These are phyloP conservation scores for Brachylomia viminalis DNA, from an alignment of 2,888 invertebrate species.

Conservation along the genomic window DNA sequence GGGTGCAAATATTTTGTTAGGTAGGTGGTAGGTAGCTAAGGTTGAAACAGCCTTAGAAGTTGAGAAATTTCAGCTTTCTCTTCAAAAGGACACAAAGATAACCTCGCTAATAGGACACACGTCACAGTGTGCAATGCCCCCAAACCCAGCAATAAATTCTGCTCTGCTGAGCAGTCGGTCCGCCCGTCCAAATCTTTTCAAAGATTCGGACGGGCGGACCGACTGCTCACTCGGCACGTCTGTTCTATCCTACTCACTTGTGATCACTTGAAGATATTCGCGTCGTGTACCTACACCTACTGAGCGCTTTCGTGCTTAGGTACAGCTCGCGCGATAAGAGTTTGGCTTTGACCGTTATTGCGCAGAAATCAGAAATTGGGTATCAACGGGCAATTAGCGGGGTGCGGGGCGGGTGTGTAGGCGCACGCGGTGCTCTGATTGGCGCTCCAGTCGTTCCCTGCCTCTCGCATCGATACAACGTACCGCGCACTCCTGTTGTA, in stretches of 20 bases:
- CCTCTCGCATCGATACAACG: too few relatives aligned
- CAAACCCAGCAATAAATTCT: slow-evolving; percentile 55
- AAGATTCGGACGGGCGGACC: slow-evolving; percentile 28
- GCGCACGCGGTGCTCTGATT: too few relatives aligned
- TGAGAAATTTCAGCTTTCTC: too few relatives aligned
- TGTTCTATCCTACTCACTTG: slow-evolving; percentile 32
- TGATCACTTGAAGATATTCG: slow-evolving; percentile 48
- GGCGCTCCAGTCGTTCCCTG: too few relatives aligned
- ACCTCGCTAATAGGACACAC: slow-evolving; percentile 14
- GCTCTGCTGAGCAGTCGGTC: slow-evolving; percentile 41
- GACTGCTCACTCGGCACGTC: slow-evolving; percentile 39
- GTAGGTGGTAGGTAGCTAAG: background rate
- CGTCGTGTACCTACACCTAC: too few relatives aligned
- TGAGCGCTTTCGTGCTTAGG: too few relatives aligned
- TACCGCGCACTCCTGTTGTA: too few relatives aligned
- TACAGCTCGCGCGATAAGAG: too few relatives aligned
- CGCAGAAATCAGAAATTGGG: too few relatives aligned
- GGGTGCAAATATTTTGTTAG: slow-evolving; percentile 19
- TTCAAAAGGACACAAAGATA: slow-evolving; percentile 39
- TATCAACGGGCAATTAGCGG: too few relatives aligned
- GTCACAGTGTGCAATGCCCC: slow-evolving; percentile 21
- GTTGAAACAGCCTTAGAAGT: background rate
- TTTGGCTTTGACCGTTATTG: too few relatives aligned
- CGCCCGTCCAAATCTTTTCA: slow-evolving; percentile 24
- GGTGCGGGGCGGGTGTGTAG: too few relatives aligned